Evolutionary conservation across 2,888 invertebrate genomes (phyloP).

Genomic region (Yponomeuta sedellus): DNA sequence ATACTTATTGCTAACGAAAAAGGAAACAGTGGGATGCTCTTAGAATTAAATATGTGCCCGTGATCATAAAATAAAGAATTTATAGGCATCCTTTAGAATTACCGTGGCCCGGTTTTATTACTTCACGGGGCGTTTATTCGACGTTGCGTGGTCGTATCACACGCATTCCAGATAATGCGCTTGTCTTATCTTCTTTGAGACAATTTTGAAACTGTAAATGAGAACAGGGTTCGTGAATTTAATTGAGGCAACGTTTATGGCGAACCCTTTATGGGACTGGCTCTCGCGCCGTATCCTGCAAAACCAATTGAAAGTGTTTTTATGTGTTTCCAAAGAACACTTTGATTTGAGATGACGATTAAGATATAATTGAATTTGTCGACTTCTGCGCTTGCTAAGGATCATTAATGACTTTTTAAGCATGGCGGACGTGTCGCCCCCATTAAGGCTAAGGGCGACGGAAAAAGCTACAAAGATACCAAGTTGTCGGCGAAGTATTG

Average conservation of each 20-base stretch:
- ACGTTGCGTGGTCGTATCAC: conserved; percentile 60
- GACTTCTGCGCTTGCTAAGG: too few species aligned
- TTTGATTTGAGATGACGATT: neutral
- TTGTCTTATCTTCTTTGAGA: conserved; percentile 38
- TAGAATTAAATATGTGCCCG: conserved; percentile 71
- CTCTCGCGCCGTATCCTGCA: neutral
- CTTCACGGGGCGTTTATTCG: conserved; percentile 70
- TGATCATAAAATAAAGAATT: conserved; percentile 74
- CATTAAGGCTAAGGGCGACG: too few species aligned
- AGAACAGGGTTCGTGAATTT: conserved; percentile 1
- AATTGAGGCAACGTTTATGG: conserved; percentile 5
- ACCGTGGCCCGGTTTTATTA: conserved; percentile 70
- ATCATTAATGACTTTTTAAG: too few species aligned
- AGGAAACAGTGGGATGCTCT: conserved; percentile 65
- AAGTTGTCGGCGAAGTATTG: too few species aligned
- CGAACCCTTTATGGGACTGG: neutral
- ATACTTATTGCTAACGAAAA: conserved; percentile 63
- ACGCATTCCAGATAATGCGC: conserved; percentile 53
- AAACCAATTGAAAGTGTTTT: neutral
- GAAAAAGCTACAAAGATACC: too few species aligned
- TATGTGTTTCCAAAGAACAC: neutral
- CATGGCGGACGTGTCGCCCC: too few species aligned
- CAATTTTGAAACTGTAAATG: conserved; percentile 8
- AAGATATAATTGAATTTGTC: neutral
- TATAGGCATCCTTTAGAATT: conserved; percentile 73